These are phyloP conservation scores for Steromphala cineraria DNA, from an alignment of 2,888 invertebrate species.

Conservation along the genomic window DNA sequence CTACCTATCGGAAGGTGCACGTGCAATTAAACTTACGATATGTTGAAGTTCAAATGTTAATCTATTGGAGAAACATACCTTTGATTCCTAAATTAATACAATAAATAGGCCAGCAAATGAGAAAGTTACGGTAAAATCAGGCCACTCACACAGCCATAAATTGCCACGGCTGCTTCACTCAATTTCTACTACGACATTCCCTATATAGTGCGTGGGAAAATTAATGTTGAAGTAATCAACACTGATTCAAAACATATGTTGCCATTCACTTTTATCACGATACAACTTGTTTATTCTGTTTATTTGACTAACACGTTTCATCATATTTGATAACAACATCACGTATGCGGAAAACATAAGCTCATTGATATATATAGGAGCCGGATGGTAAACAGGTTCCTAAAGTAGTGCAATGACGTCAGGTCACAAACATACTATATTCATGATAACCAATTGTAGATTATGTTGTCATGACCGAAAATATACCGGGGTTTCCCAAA, in stretches of 20 bases:
- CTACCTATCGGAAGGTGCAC: background rate
- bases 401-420: constrained; percentile 53
- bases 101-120: background rate
- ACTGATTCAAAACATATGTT: background rate
- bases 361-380: constrained; percentile 38
- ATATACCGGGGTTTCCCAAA: no score
- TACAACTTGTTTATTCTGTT: background rate
- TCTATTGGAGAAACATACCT: constrained; percentile 19
- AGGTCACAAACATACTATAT: constrained; percentile 12
- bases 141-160: constrained; percentile 39
- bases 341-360: constrained; percentile 14
- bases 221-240: background rate
- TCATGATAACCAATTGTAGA: background rate
- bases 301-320: background rate
- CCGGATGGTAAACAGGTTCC: constrained; percentile 52
- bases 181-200: constrained; percentile 17
- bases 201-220: constrained; percentile 15
- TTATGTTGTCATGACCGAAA: no score
- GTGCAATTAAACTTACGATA: background rate
- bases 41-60: background rate
- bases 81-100: background rate
- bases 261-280: no score
- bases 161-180: constrained; percentile 30
- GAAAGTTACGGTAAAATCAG: constrained; percentile 26
- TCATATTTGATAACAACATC: no score